Conservation (phyloP, 2,888 invertebrate species). For the Stenotaenia linearis region DNA sequence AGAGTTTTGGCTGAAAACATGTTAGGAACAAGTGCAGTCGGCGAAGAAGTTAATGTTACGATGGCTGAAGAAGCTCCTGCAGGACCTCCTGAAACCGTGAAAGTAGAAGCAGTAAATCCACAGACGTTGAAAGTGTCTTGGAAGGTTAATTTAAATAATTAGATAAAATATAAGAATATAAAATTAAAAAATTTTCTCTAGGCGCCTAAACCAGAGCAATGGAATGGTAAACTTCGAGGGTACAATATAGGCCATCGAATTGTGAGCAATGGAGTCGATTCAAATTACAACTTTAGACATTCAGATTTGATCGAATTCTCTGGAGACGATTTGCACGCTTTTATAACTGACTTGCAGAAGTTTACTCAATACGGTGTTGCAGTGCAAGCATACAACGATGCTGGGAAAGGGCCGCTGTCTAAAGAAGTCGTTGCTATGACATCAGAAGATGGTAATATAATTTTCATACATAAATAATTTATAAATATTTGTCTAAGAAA, state of each 20-base stretch:
- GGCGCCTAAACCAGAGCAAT: slow-evolving; percentile 78
- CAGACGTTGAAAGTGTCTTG: slow-evolving; percentile 45
- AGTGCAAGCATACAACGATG: slow-evolving; percentile 32
- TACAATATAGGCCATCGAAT: slow-evolving; percentile 52
- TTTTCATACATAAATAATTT: neutral
- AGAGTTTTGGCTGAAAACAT: slow-evolving; percentile 89
- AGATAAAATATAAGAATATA: neutral
- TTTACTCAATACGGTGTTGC: slow-evolving; percentile 34
- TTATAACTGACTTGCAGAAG: slow-evolving; percentile 30
- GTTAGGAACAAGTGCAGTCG: slow-evolving; percentile 82
- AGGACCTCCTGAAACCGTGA: slow-evolving; percentile 43
- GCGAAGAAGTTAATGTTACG: slow-evolving; percentile 86
- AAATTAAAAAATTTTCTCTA: neutral
- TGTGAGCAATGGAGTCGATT: slow-evolving; percentile 2
- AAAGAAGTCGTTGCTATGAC: slow-evolving; percentile 33
- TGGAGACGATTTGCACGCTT: slow-evolving; percentile 18
- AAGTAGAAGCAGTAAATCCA: slow-evolving; percentile 45
- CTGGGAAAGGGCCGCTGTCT: slow-evolving; percentile 34
- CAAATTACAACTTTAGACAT: slow-evolving; percentile 18
- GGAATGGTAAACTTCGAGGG: slow-evolving; percentile 86
- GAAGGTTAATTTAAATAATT: slow-evolving; percentile 40
- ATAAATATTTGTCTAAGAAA: neutral
- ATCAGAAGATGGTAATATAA: slow-evolving; percentile 34
- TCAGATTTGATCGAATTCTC: slow-evolving; percentile 1
- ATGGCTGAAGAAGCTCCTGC: slow-evolving; percentile 73